Percentiles rank a stretch among this genome's conserved stretches.
phyloP scores from a whole-genome alignment of 2,113 vertebrate species.

The Mustela nigripes region DNA sequence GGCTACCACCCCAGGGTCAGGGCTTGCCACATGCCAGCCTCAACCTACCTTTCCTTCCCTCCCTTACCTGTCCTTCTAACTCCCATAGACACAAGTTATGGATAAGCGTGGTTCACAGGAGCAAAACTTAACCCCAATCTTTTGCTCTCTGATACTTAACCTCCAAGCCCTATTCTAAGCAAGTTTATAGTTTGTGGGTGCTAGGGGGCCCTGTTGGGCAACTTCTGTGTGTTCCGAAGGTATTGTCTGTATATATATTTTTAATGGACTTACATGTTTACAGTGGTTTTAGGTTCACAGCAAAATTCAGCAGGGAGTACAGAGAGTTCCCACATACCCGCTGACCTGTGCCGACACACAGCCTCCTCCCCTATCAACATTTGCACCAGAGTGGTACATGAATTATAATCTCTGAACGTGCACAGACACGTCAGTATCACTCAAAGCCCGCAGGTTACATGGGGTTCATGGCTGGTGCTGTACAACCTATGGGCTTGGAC shows the following conservation, averaged over 20 bases:
- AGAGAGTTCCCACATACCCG: background rate
- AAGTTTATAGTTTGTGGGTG: background rate
- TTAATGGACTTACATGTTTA: background rate
- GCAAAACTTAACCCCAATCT: background rate
- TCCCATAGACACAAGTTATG: background rate
- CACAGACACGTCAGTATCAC: fast-evolving
- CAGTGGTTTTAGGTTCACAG: background rate
- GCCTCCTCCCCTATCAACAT: background rate
- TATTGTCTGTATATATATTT: background rate
- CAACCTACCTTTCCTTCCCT: background rate
- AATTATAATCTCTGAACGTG: background rate
- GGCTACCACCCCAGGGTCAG: background rate
- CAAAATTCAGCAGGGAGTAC: background rate
- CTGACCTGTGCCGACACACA: background rate
- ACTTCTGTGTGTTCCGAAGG: background rate
- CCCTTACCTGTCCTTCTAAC: background rate
- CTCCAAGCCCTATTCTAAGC: background rate
- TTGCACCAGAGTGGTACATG: background rate
- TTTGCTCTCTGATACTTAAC: background rate
- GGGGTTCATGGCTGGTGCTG: background rate
- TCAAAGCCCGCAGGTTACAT: background rate
- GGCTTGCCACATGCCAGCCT: background rate
- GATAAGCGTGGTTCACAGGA: background rate
- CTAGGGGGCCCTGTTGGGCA: slow-evolving; percentile 55
- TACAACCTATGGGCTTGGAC: background rate